Evolutionary conservation across 2,797 vertebrate genomes (phyloP).

Genomic region (Margarornis squamiger): DNA sequence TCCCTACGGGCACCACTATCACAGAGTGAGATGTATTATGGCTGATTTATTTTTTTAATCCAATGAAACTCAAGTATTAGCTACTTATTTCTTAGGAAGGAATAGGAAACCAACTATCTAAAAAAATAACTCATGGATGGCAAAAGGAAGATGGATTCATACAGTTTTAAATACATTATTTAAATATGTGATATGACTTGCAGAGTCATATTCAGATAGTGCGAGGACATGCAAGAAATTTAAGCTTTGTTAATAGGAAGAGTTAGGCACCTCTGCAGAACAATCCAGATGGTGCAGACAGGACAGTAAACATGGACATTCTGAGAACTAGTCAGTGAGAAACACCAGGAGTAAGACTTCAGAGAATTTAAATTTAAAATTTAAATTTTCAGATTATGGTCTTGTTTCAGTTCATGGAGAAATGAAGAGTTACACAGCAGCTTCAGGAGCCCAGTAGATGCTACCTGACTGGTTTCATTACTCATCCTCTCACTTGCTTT

Average conservation of each 20-base stretch:
- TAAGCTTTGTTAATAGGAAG: background rate
- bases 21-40: background rate
- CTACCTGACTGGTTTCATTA: background rate
- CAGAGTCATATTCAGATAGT: background rate
- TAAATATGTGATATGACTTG: background rate
- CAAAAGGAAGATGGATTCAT: background rate
- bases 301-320: background rate
- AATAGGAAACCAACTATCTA: background rate
- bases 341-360: background rate
- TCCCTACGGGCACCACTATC: background rate
- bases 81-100: background rate
- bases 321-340: background rate
- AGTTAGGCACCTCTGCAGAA: background rate
- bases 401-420: background rate
- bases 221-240: background rate
- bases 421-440: background rate
- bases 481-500: background rate
- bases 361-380: background rate
- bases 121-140: background rate
- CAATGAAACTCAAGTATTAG: conserved; percentile 34
- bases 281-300: background rate
- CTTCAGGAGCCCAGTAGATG: background rate
- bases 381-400: background rate
- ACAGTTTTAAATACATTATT: background rate
- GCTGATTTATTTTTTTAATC: conserved; percentile 32